Base-by-base conservation (phyloP, 53 echinoderm and acorn worm genomes). In the Astropecten irregularis region DNA sequence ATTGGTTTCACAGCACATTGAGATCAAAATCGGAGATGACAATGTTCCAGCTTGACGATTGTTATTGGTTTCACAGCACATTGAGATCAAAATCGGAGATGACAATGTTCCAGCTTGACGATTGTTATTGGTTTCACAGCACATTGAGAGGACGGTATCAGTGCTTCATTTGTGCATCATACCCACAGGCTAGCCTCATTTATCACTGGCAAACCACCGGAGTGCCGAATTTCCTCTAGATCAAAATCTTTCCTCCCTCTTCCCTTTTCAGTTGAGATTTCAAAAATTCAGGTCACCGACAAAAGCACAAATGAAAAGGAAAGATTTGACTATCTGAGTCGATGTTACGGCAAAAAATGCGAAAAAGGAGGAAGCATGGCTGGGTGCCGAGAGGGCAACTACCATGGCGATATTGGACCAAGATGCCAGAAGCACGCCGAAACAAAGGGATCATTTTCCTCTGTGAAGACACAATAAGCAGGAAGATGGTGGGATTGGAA, bases 171-270 rank as follows among this genome's bases (percentile, higher is more conserved):
- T 15, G 19, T 27, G 21, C 5, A 65, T 65, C 65, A 3, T 29
- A 25, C 65, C 65, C 20, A 20, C 35, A 65, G 65, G 65, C 65
- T 34, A 22, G 54, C 13, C 38, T 38, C 10, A 5, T 65, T 16
- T 65, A 65, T 35, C 38, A 20, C n/a, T 15, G 38, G 65, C 35
- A 65, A 37, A 37, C 38, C 42, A 27, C 37, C 23, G 5, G 42
- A 76, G 76, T 76, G 76, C 56, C 13, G 25, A 57, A 76, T 76
- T 76, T 40, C 40, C 56, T 27, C 51, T 39, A 40, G 76, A 76
- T 76, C 3, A 56, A 71, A 76, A 57, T 58, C 76, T 57, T 28
- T 16, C n/a, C n/a, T n/a, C n/a, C n/a, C 57, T 76, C 56, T 57
- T 76, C 76, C 56, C 58, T 54, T 23, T 40, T 76, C 38, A 39